Base-by-base conservation (phyloP, 2,113 vertebrate species). In the Martes martes region DNA sequence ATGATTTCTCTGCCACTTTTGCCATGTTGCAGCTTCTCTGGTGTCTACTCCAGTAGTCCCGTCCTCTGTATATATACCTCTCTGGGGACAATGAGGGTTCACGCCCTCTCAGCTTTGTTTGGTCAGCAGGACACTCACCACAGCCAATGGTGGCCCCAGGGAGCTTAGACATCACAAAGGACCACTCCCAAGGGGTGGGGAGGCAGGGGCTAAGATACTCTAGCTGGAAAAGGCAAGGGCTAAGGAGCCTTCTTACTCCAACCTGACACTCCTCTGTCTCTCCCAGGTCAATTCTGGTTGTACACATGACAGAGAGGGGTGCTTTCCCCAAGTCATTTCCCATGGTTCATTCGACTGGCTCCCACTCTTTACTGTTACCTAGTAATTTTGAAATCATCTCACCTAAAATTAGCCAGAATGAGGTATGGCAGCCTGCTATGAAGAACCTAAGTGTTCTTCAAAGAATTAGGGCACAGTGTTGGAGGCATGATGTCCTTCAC, bases 21-120 rank as follows among this genome's bases (percentile, higher is more conserved):
- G 94, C 90, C 94, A 96, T 95, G 55, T 33, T 55, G 59, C 76
- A 96, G 92, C 73, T 16, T 59, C 31, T 55, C 47, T 71, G 31
- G 10, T 39, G 39, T 81, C 78, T 59, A 59, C 11, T 47, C 45
- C 47, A 45, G 57, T 13, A 42, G 23, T 45, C 39, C 39, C 24
- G 31, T 11, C 42, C 50, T 85, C 57, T 11, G 28, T 61, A 9
- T 79, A 39, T 74, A 89, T 45, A 79, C 23, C 79, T 39, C 21
- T 50, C 76, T 18, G 13, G n/a, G 26, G 61, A 55, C 39, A 76
- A 21, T 45, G 31, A 81, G 19, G 21, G 52, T n/a, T 65, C 71
- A 80, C 6, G 36, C 47, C 36, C 36, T 42, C 69, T 88, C 50
- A 42, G 74, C 55, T 52, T 50, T 86, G 86, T 81, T 82, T 89